phyloP scores from a whole-genome alignment of 2,888 invertebrate genomes.

The Eutolmus rufibarbis region DNA sequence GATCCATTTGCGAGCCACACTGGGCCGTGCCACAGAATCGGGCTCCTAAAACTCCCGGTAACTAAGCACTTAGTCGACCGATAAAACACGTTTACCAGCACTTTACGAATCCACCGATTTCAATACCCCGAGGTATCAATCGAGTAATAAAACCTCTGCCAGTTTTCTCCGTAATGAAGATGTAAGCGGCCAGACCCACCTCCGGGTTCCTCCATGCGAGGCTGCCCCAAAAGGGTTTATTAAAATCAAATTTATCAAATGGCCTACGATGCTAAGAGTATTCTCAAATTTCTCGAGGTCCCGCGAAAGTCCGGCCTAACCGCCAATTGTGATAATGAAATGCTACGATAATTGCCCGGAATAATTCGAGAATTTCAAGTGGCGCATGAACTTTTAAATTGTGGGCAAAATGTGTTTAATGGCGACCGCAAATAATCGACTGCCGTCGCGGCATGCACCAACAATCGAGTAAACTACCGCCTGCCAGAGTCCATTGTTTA shows the following conservation, averaged over 20 bases:
- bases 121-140: slow-evolving; percentile 27
- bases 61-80: slow-evolving; percentile 19
- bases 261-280: slow-evolving; percentile 9
- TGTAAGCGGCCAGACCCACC: slow-evolving; percentile 9
- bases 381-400: slow-evolving; percentile 19
- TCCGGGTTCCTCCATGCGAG: background rate
- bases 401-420: slow-evolving; percentile 37
- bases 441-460: background rate
- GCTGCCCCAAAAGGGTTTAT: slow-evolving; percentile 17
- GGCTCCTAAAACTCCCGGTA: background rate
- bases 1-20: background rate
- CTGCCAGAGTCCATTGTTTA: background rate
- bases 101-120: slow-evolving; percentile 15
- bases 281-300: slow-evolving; percentile 9
- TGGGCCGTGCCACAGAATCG: background rate
- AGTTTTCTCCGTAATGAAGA: slow-evolving; percentile 22
- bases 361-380: slow-evolving; percentile 11
- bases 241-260: slow-evolving; percentile 39
- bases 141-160: background rate
- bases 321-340: slow-evolving; percentile 31
- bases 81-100: slow-evolving; percentile 32
- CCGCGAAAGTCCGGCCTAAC: slow-evolving; percentile 13
- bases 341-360: slow-evolving; percentile 22
- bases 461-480: slow-evolving; percentile 27
- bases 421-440: slow-evolving; percentile 22